Base-by-base conservation (phyloP, 2,888 invertebrate genomes). In the Cyclophora albipunctata region DNA sequence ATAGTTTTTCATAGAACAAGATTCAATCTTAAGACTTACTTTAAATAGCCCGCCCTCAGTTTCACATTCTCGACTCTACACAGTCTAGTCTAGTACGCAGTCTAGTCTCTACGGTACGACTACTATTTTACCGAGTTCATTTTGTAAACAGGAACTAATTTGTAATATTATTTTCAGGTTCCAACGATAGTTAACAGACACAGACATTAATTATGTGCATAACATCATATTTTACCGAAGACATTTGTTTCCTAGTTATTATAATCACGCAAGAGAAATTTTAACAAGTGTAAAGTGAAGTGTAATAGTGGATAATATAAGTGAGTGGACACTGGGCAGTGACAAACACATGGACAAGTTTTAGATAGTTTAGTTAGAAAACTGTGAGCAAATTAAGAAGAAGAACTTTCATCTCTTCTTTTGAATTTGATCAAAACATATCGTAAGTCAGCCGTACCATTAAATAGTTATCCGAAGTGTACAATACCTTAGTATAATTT, bases 321-420 rank as follows among this genome's bases (percentile, higher is more conserved):
- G 37, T 37, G 37, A 37, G 37, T 37, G 37, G 5, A 37, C 37
- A 45, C 33, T 48, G 52, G 47, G 37, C 35, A 46, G 48, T 50
- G 33, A 48, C 43, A 50, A 50, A 46, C 42, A 46, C 40, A 47
- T 35, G 20, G 20, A 20, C 20, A 20, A 20, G 20, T 20, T 20
- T 20, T 20, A 20, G 20, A 20, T 20, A 20, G 20, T 20, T 20
- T 20, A 20, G 20, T 20, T 20, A 20, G 20, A 20, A 20, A 20
- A 20, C 20, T 20, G 45, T 43, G 69, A 72, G 66, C 77, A 78
- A 81, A 78, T 74, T 79, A 76, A 69, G 67, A 77, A 81, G 74
- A 73, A 69, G 64, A 66, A 65, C 45, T 49, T 52, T 49, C 6
- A 45, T 58, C 67, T 75, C 67, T 68, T 73, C 73, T 78, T 79